Evolutionary conservation across 1,140 invertebrate genomes (phyloP).

Genomic region (Solenopsis invicta): DNA sequence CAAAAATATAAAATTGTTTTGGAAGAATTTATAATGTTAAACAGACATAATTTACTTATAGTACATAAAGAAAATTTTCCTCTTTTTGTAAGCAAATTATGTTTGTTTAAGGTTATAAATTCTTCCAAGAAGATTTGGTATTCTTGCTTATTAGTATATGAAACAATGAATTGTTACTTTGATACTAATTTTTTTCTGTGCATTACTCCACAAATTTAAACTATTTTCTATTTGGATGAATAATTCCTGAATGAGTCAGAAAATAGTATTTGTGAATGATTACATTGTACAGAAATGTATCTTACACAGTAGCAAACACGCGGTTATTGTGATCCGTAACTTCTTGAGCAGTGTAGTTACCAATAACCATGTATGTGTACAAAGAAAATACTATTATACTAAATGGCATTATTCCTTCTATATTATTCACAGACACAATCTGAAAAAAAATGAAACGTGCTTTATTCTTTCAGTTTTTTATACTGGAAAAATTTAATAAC

Average conservation of each 20-base stretch:
- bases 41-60: too few species aligned
- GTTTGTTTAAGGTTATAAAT: too few species aligned
- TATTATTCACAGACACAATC: neutral
- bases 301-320: slow-evolving; percentile 1
- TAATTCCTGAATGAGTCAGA: neutral
- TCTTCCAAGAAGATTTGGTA: too few species aligned
- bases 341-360: neutral
- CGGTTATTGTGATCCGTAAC: slow-evolving; percentile 24
- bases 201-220: too few species aligned
- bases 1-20: too few species aligned
- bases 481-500: neutral
- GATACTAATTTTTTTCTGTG: too few species aligned
- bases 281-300: neutral
- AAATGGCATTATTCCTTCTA: neutral
- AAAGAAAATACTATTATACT: neutral
- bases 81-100: too few species aligned
- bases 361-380: neutral
- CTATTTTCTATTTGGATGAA: neutral
- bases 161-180: too few species aligned
- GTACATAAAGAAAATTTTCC: too few species aligned
- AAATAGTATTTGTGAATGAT: neutral
- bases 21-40: too few species aligned
- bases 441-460: neutral
- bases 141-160: too few species aligned
- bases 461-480: neutral